A percentile compares a stretch with the other conserved stretches of the same genome.
Evolutionary conservation across 2,888 invertebrate genomes (phyloP).

Genomic region (Mactromeris polynyma): DNA sequence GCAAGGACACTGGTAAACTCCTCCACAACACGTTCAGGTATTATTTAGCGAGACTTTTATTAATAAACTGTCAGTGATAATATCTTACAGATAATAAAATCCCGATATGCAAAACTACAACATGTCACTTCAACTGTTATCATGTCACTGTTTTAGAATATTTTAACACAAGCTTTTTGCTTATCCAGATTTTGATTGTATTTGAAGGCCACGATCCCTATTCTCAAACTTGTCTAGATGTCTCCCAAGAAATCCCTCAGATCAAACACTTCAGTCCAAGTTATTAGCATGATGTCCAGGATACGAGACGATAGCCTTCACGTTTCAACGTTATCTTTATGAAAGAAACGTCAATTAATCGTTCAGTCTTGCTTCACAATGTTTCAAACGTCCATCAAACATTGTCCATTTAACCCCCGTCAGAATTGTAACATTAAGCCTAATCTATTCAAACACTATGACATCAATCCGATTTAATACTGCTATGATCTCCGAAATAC

Average conservation of each 20-base stretch:
- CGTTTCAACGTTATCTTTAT: neutral
- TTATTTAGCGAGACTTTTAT: neutral
- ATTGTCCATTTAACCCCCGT: neutral
- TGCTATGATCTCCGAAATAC: neutral
- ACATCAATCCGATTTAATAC: neutral
- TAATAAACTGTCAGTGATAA: neutral
- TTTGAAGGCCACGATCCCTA: neutral
- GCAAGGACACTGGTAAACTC: no score
- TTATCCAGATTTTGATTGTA: neutral
- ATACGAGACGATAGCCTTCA: neutral
- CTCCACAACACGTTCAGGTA: no score
- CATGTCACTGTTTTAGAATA: neutral
- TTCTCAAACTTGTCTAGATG: slow-evolving; percentile 3
- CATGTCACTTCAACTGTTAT: neutral
- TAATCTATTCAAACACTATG: neutral
- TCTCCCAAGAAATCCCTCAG: neutral
- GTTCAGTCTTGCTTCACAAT: neutral
- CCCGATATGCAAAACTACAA: neutral
- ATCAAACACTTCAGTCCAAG: neutral
- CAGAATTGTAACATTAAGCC: neutral
- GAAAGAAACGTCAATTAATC: neutral
- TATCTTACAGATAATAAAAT: neutral
- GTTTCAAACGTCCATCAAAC: neutral
- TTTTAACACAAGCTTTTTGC: neutral
- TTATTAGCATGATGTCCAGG: neutral